A percentile compares a stretch with the other conserved stretches of the same genome.
Evolutionary conservation across 64 coral and sea anemone genomes (phyloP).

Genomic region (Montipora capricornis): DNA sequence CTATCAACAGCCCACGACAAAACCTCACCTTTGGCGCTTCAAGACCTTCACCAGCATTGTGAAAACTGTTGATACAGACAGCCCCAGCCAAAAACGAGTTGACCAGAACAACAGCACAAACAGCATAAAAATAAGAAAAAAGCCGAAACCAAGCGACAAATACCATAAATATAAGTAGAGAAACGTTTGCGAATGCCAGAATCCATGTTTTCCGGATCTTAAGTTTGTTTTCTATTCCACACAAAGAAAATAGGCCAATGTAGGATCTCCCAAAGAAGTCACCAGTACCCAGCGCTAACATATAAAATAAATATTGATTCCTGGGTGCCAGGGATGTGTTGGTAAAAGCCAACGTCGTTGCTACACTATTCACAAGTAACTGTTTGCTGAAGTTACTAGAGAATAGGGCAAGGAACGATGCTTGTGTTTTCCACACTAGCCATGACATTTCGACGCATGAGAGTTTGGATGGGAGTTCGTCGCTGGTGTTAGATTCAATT

Average conservation of each 20-base stretch:
- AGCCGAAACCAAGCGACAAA: slow-evolving; percentile 20
- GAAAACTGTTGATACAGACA: not conserved
- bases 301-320: slow-evolving; percentile 24
- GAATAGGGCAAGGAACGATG: not conserved
- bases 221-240: not conserved
- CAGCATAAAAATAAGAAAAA: not conserved
- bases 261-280: slow-evolving; percentile 5
- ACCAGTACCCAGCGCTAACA: not conserved
- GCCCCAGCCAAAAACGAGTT: not conserved
- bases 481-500: not conserved
- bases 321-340: not conserved
- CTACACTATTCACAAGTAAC: not conserved
- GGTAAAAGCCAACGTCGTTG: not conserved
- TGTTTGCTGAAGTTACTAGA: not conserved
- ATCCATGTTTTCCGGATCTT: not conserved
- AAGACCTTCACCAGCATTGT: not conserved
- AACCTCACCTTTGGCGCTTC: not conserved
- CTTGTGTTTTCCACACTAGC: not conserved
- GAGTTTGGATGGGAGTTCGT: not conserved
- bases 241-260: not conserved
- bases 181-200: not conserved
- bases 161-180: not conserved
- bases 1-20: not conserved
- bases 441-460: not conserved
- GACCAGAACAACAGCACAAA: not conserved